Evolutionary conservation across 2,797 vertebrate species (phyloP).

Genomic region (Diplodus puntazzo): DNA sequence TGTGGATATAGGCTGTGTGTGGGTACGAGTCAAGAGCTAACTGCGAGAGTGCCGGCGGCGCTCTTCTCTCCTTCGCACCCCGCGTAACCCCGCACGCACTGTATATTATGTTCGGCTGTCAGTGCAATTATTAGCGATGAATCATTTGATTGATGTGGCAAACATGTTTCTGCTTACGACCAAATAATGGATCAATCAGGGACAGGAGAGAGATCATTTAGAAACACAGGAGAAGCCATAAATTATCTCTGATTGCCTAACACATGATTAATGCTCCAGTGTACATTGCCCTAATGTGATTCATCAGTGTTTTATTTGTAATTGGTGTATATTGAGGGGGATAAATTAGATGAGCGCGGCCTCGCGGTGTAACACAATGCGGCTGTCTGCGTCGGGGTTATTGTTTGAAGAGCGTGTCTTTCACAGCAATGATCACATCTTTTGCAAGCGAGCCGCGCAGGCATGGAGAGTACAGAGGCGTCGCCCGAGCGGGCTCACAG

Average conservation of each 20-base stretch:
- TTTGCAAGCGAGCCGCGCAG: conserved; percentile 1
- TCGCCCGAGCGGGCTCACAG: background rate
- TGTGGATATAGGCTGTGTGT: background rate
- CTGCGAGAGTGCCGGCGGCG: background rate
- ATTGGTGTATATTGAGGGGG: conserved; percentile 68
- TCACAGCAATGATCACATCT: conserved; percentile 22
- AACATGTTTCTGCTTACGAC: conserved; percentile 82
- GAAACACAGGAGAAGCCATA: conserved; percentile 79
- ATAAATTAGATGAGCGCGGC: conserved; percentile 63
- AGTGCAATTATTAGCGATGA: conserved; percentile 78
- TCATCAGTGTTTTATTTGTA: conserved; percentile 81
- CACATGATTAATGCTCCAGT: conserved; percentile 77
- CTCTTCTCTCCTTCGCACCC: conserved; percentile 10
- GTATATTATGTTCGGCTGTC: conserved; percentile 71
- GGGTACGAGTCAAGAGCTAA: conserved; percentile 5
- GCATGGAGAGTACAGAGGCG: background rate
- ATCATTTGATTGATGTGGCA: conserved; percentile 81
- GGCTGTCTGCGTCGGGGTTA: conserved; percentile 14
- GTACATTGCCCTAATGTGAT: conserved; percentile 74
- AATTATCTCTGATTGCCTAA: conserved; percentile 80
- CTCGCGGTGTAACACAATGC: conserved; percentile 21
- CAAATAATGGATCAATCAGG: conserved; percentile 83
- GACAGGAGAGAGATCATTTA: conserved; percentile 78
- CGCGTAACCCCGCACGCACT: conserved; percentile 21
- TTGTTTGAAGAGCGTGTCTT: conserved; percentile 26